Evolutionary conservation across 2,113 vertebrate genomes (phyloP).

Genomic region (Erythrolamprus reginae): DNA sequence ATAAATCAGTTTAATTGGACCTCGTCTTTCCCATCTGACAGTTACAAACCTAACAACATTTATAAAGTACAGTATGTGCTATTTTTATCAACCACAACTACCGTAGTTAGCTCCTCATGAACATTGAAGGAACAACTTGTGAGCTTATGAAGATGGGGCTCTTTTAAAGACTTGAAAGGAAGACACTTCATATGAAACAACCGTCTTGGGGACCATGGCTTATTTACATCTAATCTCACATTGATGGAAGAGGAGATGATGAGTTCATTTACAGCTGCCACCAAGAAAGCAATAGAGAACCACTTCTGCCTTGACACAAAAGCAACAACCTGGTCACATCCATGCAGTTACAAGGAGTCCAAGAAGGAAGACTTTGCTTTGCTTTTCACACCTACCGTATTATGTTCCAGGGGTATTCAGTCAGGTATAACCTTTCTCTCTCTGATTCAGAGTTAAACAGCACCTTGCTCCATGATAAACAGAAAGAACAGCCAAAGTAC

Average conservation of each 20-base stretch:
- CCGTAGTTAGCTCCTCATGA: background rate
- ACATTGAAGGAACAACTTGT: background rate
- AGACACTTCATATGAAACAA: background rate
- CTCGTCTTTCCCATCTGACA: background rate
- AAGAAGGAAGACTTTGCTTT: background rate
- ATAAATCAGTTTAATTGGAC: background rate
- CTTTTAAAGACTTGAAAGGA: background rate
- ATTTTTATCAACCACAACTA: background rate
- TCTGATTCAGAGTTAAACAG: slow-evolving; percentile 38
- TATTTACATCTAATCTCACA: background rate
- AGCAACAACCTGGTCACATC: background rate
- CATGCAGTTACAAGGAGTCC: background rate
- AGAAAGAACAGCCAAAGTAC: slow-evolving; percentile 29
- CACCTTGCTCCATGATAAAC: slow-evolving; percentile 24
- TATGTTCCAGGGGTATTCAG: background rate
- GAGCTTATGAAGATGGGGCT: background rate
- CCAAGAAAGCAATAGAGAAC: background rate
- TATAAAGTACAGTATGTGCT: background rate
- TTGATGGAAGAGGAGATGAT: background rate
- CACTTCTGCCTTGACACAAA: background rate
- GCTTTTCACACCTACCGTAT: background rate
- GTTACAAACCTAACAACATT: background rate
- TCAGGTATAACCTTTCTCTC: slow-evolving; percentile 22
- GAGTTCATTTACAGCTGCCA: background rate
- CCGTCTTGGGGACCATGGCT: background rate